Evolutionary conservation across 2,797 vertebrate genomes (phyloP), one percentile per base, ranked within the genome.

Genomic region (Anguilla obscura): DNA sequence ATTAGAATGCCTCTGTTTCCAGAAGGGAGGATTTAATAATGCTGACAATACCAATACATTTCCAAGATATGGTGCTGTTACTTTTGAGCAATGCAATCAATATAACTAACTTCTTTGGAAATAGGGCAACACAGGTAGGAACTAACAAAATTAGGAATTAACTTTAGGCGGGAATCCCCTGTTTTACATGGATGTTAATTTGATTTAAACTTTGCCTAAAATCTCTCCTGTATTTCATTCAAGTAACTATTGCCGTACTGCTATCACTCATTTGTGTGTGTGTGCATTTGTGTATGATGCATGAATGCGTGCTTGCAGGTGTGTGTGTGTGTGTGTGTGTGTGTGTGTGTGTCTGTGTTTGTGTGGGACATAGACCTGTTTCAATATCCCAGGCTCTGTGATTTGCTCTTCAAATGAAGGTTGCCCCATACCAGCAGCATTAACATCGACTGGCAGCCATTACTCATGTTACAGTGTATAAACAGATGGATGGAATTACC

Each of bases 401-500:
- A 66, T 89, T 80, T 84, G 69, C 87, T 63, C 48, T 88, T 79
- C 74, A 85, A 56, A 88, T 45, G 21, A 4, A 33, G 18, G 71
- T 89, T 86, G 33, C 9, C n/a, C 1, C 60, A 85, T 52, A 45
- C n/a, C 24, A 80, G 84, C 66, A 89, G 74, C 85, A 36, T 30
- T 63, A 74, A 40, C n/a, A 89, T 56, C 85, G 27, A 74, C 76
- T 84, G 40, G 87, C 85, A 86, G 74, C 36, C 83, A 86, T 79
- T 85, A 84, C 60, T 89, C 84, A 87, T 54, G 83, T 79, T 79
- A 83, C 85, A 86, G 21, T 89, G 76, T 60, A n/a, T 33, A 82
- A 90, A 74, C 87, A 90, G 86, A 88, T 87, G 89, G 89, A 90
- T 36, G 60, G 50, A 85, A 91, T 91, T 90, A 85, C 86, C 88